phyloP scores from a whole-genome alignment of 2,797 vertebrate species.

The Poeciliopsis turneri region DNA sequence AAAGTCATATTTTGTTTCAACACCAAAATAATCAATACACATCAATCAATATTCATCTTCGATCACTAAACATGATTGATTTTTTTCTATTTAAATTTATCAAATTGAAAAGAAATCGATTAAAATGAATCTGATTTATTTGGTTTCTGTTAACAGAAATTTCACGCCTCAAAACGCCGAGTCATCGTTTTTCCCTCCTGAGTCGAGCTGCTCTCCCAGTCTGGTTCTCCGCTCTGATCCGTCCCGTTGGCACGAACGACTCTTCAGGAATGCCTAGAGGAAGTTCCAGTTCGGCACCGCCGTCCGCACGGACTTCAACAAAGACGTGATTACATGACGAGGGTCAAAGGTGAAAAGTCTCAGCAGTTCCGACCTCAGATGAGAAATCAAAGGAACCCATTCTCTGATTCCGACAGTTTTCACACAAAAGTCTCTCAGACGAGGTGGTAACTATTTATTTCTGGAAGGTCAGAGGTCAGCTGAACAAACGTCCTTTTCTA shows the following conservation, averaged over 20 bases:
- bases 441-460: not conserved
- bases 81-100: no score
- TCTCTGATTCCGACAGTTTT: not conserved
- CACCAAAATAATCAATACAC: no score
- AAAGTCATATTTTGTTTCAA: no score
- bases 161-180: not conserved
- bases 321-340: slow-evolving; percentile 15
- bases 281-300: not conserved
- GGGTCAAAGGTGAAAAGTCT: slow-evolving; percentile 14
- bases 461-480: not conserved
- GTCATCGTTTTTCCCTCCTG: not conserved
- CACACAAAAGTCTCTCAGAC: slow-evolving; percentile 8
- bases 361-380: not conserved
- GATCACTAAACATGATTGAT: no score
- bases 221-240: not conserved
- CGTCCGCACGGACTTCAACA: not conserved
- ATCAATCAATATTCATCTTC: no score
- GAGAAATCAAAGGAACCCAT: slow-evolving; percentile 1
- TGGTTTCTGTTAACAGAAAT: not conserved
- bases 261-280: slow-evolving; percentile 18
- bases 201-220: not conserved
- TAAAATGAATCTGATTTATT: not conserved
- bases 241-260: slow-evolving; percentile 4
- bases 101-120: no score
- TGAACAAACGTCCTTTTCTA: not conserved